phyloP scores from a whole-genome alignment of 2,113 vertebrate genomes.

The Physeter macrocephalus region DNA sequence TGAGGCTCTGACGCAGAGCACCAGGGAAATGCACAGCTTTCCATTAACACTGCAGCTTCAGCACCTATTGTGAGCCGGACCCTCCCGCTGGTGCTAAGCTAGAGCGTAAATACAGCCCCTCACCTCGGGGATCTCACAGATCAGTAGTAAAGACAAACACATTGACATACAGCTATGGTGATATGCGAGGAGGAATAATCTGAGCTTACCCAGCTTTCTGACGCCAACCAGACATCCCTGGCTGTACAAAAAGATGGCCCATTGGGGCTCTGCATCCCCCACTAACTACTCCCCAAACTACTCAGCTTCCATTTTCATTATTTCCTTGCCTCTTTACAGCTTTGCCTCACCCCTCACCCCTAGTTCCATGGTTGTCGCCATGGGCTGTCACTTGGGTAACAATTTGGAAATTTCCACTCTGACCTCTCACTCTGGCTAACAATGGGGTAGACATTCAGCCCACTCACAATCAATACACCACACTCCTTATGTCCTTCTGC shows the following conservation, averaged over 20 bases:
- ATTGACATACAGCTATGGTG: rapidly evolving
- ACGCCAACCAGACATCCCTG: neutral
- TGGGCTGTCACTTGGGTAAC: neutral
- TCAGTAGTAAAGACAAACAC: neutral
- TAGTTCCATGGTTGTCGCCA: rapidly evolving
- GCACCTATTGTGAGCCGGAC: neutral
- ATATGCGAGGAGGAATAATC: neutral
- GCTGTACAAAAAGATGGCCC: neutral
- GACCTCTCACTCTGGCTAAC: neutral
- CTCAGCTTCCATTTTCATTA: neutral
- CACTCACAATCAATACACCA: neutral
- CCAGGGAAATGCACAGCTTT: neutral
- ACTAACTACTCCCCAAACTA: neutral
- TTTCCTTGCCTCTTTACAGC: neutral
- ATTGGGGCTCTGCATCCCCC: rapidly evolving
- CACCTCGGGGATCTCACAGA: neutral
- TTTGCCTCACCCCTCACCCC: neutral
- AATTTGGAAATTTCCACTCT: neutral
- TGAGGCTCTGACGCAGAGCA: neutral
- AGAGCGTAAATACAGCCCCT: neutral
- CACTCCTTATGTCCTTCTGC: neutral
- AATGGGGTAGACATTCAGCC: neutral
- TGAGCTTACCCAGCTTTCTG: neutral
- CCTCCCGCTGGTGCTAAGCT: neutral
- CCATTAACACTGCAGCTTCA: neutral